phyloP scores from a whole-genome alignment of 53 echinoderm and acorn worm species.

The Temnopleurus reevesii region DNA sequence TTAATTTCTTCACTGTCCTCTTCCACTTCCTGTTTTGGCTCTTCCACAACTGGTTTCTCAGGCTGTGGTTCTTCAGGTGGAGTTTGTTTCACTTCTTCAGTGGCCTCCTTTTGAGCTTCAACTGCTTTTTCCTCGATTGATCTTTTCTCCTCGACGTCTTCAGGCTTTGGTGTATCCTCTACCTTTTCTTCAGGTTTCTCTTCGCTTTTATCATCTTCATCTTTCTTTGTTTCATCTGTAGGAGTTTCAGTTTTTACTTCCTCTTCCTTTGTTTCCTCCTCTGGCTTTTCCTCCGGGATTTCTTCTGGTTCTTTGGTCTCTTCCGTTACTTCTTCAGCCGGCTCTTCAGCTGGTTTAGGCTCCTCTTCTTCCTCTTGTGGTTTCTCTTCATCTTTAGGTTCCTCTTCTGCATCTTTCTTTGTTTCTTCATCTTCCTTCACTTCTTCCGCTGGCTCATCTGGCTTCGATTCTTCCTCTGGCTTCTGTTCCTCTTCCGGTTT shows the following conservation, averaged over 20 bases:
- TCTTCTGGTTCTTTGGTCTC: background rate
- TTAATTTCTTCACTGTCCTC: slow-evolving; percentile 34
- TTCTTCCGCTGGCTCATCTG: background rate
- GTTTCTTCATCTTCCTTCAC: background rate
- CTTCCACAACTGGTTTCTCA: background rate
- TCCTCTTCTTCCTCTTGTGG: slow-evolving; percentile 24
- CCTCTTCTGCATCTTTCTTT: background rate
- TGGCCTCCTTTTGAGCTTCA: background rate
- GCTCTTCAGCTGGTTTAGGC: background rate
- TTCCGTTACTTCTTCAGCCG: background rate
- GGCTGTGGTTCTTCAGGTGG: slow-evolving; percentile 5
- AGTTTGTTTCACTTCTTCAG: background rate
- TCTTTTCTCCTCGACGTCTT: background rate
- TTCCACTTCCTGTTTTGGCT: background rate
- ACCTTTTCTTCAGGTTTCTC: slow-evolving; percentile 9
- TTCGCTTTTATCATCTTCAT: background rate
- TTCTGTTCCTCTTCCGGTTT: slow-evolving; percentile 33
- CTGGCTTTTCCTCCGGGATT: background rate
- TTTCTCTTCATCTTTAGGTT: background rate
- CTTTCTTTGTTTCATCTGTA: background rate
- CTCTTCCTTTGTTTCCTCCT: slow-evolving; percentile 23
- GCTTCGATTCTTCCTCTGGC: slow-evolving; percentile 27
- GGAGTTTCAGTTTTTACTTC: background rate
- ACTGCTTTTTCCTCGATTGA: background rate
- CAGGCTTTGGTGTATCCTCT: background rate